Evolutionary conservation across 1,140 invertebrate genomes (phyloP), one percentile per base, ranked within the genome.

Genomic region (Drosophila equinoxialis): DNA sequence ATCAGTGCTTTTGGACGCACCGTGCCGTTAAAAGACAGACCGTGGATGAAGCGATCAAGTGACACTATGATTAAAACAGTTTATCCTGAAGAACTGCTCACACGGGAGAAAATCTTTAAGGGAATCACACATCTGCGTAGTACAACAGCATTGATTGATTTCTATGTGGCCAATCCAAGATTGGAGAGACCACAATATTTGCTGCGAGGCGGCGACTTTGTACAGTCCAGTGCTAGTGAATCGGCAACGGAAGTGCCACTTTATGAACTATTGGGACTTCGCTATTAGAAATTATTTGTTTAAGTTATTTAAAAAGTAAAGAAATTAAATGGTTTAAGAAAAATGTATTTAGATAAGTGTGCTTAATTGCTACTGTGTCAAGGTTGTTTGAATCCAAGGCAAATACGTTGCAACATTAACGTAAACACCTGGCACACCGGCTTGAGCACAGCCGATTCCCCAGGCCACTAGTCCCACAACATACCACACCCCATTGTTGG

Each of bases 381-480:
- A 66, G 2, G 81, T 91, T 2, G 91, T 90, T 61, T 92, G 90
- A 58, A 96, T 96, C 95, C 95, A 96, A 20, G 94, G 82, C 26
- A 94, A 63, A 61, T 94, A 94, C 33, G 93, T 94, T 5, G 92
- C 93, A 1, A 96, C 93, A 73, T 96, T 95, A 0, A 95, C 94
- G 74, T 96, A 96, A 2, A 95, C 95, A 0, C 94, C 96, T 3
- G 96, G 95, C 20, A 96, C 93, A 59, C 94, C 94, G 5, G 93
- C 76, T 51, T 91, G 92, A 1, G 94, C 95, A 78, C 96, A 96
- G 26, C 95, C 95, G 33, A 96, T 94, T 1, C 96, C 96, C 96
- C 96, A 96, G 5, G 95, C 93, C 1, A 96, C 96, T 39, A 97
- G 74, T 0, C 96, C 96, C 13, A 94, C 94, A 0, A 92, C 90